Evolutionary conservation across 2,113 vertebrate species (phyloP), one percentile per base, ranked within the genome.

Genomic region (Clinocottus analis): DNA sequence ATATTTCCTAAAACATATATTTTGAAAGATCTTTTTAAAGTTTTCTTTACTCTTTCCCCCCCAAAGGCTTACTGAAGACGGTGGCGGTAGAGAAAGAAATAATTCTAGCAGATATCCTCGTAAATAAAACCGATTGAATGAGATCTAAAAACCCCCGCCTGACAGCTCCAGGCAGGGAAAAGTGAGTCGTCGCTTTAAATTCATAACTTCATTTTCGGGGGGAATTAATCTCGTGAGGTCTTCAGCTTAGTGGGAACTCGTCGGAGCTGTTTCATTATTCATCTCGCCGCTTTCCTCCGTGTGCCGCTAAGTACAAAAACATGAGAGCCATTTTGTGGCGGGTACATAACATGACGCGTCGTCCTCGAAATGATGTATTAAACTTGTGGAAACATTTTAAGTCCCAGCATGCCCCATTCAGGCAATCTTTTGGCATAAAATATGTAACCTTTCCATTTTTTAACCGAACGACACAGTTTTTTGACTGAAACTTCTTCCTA

Each of bases 221-320:
- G 21, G 29, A 25, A 63, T 23, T 3, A 47, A 61, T 58, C 33
- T 68, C 31, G 29, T 2, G 17, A 11, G 68, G 9, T 41, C 12
- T 47, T 16, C 29, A 43, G 62, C 51, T 41, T 31, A 23, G 19
- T 35, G 23, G 39, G 25, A 45, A n/a, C n/a, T n/a, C 12, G 31
- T n/a, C 56, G 41, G 59, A 63, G 37, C 8, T 3, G 14, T 19
- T 62, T 29, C n/a, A 80, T 80, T 65, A 39, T 33, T 80, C 45
- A 61, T 43, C 63, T 41, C n/a, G 5, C 41, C 19, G 9, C 45
- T 35, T n/a, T 4, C 51, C 39, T 49, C 31, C n/a, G n/a, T 14
- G 21, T 35, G n/a, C 33, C 7, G 33, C 29, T n/a, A n/a, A 35
- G n/a, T 17, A 63, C 25, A 49, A 59, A 41, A 31, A 31, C 4